These are phyloP conservation scores for Drosophila birchii DNA, from an alignment of 2,888 invertebrate genomes.

Conservation along the genomic window DNA sequence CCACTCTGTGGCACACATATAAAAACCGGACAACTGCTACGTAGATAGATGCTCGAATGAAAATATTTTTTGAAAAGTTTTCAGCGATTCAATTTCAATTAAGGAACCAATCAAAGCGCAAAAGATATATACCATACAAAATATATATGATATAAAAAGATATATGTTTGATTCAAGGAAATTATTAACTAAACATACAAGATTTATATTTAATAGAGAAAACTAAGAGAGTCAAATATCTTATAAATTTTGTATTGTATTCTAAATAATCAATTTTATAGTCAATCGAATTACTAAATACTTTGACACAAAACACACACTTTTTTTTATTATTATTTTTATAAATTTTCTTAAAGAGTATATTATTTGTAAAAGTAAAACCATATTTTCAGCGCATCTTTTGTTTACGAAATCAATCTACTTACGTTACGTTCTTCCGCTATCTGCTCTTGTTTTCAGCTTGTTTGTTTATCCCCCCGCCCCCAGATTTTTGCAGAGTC, in stretches of 20 bases:
- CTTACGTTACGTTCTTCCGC: background rate
- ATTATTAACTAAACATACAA: background rate
- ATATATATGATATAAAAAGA: background rate
- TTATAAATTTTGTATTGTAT: no score
- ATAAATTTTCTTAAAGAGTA: background rate
- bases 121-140: background rate
- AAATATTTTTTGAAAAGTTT: background rate
- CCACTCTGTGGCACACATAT: slow-evolving; percentile 12
- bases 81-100: slow-evolving; percentile 34
- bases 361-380: background rate
- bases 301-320: no score
- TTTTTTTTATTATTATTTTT: background rate
- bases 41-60: background rate
- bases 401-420: background rate
- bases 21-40: slow-evolving; percentile 16
- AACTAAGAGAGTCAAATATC: background rate
- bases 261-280: background rate
- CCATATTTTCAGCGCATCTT: background rate
- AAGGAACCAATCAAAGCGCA: slow-evolving; percentile 11
- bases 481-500: background rate
- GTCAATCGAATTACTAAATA: background rate
- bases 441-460: slow-evolving; percentile 1
- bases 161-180: background rate
- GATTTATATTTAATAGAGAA: background rate
- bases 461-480: background rate